phyloP scores from a whole-genome alignment of 2,797 vertebrate species.

The Myiotriccus ornatus region DNA sequence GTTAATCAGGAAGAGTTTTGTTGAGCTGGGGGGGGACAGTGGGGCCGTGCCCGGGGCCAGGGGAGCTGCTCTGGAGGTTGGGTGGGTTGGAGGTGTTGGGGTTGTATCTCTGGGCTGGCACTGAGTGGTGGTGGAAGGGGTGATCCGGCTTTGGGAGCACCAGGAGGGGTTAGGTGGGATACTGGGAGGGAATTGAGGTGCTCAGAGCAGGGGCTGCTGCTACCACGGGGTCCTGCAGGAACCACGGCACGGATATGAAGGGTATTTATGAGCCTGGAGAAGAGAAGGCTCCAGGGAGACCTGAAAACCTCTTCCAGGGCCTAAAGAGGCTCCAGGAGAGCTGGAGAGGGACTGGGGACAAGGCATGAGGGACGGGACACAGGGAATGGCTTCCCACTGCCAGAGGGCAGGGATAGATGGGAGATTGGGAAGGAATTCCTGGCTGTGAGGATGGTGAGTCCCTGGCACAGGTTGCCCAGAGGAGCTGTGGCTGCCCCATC shows the following conservation, averaged over 20 bases:
- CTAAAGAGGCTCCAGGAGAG: too few relatives aligned
- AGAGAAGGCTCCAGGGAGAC: too few relatives aligned
- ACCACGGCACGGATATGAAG: too few relatives aligned
- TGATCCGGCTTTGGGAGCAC: not conserved
- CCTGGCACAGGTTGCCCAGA: not conserved
- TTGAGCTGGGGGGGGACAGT: not conserved
- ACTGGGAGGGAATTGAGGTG: not conserved
- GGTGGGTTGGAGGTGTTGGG: accelerated
- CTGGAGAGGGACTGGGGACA: too few relatives aligned
- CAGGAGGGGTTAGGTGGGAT: accelerated
- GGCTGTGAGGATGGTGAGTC: not conserved
- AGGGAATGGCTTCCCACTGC: too few relatives aligned
- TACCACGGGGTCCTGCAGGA: too few relatives aligned
- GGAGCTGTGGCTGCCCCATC: not conserved
- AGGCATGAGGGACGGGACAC: too few relatives aligned
- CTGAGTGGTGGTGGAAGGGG: not conserved
- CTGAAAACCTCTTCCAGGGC: too few relatives aligned
- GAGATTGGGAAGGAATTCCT: not conserved
- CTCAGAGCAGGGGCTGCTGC: too few relatives aligned
- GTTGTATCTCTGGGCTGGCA: not conserved
- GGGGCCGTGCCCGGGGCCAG: not conserved
- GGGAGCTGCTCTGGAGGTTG: not conserved
- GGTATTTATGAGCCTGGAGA: too few relatives aligned
- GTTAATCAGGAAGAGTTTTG: slow-evolving; percentile 64
- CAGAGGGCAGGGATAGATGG: accelerated